Percentiles rank a stretch among this genome's conserved stretches.
Evolutionary conservation across 2,113 vertebrate genomes (phyloP).

Genomic region (Propithecus coquereli): DNA sequence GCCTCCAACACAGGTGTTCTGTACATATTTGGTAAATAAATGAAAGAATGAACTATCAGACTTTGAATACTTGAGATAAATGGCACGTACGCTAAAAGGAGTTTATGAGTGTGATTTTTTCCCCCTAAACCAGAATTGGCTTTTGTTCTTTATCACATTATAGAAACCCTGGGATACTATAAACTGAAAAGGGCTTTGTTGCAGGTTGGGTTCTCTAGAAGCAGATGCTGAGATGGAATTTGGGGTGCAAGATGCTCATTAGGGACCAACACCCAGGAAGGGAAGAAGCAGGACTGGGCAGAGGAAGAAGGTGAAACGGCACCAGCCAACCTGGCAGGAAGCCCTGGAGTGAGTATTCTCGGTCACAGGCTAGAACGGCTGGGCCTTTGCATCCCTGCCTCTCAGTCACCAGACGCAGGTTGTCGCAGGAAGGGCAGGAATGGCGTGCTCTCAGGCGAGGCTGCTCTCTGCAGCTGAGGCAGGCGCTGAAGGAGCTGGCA

Average conservation of each 20-base stretch:
- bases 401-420: not conserved
- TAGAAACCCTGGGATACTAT: not conserved
- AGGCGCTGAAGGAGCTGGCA: not conserved
- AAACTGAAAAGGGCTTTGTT: not conserved
- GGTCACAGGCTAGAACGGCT: not conserved
- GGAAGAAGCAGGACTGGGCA: not conserved
- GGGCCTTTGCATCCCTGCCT: not conserved
- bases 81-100: too few species aligned
- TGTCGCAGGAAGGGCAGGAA: not conserved
- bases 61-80: not conserved
- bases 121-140: not conserved
- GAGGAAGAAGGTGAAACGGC: not conserved
- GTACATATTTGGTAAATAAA: not conserved
- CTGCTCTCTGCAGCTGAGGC: not conserved
- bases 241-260: not conserved
- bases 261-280: not conserved
- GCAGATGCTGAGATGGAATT: not conserved
- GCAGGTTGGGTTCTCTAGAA: not conserved
- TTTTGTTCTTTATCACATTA: not conserved
- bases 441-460: not conserved
- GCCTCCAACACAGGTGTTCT: not conserved
- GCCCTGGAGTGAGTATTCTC: not conserved
- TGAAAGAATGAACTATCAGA: not conserved
- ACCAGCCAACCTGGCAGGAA: not conserved
- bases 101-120: not conserved